Evolutionary conservation across 2,888 invertebrate species (phyloP).

Genomic region (Calephelis perditalis): DNA sequence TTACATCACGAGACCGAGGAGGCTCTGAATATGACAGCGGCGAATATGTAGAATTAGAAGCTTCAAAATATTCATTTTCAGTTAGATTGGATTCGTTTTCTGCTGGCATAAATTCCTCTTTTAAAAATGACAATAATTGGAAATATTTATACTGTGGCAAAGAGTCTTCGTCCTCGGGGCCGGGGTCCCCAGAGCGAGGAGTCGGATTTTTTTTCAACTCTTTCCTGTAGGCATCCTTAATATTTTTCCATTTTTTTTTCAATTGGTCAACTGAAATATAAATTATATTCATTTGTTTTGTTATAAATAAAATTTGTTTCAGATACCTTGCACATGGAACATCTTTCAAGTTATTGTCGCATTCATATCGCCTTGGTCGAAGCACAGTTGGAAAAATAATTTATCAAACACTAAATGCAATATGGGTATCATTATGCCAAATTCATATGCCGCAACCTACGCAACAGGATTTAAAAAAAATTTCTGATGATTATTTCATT

Average conservation of each 20-base stretch:
- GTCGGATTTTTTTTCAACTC: slow-evolving; percentile 30
- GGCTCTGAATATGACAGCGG: background rate
- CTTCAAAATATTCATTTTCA: background rate
- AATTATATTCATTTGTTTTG: background rate
- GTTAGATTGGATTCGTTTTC: background rate
- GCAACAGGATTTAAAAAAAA: too few relatives aligned
- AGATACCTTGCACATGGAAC: background rate
- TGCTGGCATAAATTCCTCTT: background rate
- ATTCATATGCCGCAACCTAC: background rate
- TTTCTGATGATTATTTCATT: too few relatives aligned
- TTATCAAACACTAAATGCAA: background rate
- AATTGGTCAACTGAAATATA: slow-evolving; percentile 30
- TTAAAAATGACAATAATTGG: slow-evolving; percentile 19
- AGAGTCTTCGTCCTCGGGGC: slow-evolving; percentile 20
- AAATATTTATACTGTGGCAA: slow-evolving; percentile 22
- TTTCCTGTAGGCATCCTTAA: slow-evolving; percentile 34
- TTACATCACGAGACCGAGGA: background rate
- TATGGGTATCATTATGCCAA: background rate
- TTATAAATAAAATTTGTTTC: background rate
- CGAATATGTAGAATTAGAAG: background rate
- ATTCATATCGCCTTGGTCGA: background rate
- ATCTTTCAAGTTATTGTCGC: background rate
- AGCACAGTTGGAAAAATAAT: background rate
- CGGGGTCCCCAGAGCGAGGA: slow-evolving; percentile 20
- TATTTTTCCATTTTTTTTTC: slow-evolving; percentile 35